phyloP scores from a whole-genome alignment of 1,140 invertebrate genomes.

The Brachionus paranguensis region DNA sequence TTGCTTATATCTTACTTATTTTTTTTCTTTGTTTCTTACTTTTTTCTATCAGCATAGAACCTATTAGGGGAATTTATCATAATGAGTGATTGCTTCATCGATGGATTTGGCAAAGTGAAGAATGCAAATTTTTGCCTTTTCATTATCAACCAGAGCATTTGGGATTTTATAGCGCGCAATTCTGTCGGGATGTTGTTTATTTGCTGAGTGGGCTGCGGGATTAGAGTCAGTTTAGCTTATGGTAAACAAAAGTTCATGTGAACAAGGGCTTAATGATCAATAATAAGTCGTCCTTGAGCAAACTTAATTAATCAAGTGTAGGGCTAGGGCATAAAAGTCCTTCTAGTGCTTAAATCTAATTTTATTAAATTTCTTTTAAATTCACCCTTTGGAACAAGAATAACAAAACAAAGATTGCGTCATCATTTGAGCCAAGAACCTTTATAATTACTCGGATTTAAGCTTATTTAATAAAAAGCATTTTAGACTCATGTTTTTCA shows the following conservation, averaged over 20 bases:
- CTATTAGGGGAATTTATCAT: slow-evolving; percentile 8
- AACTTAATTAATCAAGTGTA: neutral
- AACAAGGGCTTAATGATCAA: neutral
- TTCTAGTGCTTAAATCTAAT: neutral
- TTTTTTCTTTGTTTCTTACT: neutral
- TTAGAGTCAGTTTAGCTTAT: neutral
- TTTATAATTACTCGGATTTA: neutral
- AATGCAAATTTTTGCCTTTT: neutral
- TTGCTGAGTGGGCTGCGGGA: neutral
- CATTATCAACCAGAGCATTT: neutral
- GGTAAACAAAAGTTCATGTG: neutral
- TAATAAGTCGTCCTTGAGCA: neutral
- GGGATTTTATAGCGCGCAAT: neutral
- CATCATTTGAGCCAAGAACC: neutral
- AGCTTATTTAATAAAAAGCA: neutral
- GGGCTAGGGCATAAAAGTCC: neutral
- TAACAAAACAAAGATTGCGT: neutral
- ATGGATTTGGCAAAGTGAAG: neutral
- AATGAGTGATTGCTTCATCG: neutral
- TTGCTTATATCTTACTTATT: neutral
- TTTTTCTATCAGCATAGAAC: neutral
- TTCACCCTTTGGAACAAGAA: neutral
- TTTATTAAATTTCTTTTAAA: neutral
- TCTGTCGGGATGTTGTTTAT: neutral
- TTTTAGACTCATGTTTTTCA: neutral